Base-by-base conservation (phyloP, 1,140 invertebrate genomes). In the Pseudoatta argentina region DNA sequence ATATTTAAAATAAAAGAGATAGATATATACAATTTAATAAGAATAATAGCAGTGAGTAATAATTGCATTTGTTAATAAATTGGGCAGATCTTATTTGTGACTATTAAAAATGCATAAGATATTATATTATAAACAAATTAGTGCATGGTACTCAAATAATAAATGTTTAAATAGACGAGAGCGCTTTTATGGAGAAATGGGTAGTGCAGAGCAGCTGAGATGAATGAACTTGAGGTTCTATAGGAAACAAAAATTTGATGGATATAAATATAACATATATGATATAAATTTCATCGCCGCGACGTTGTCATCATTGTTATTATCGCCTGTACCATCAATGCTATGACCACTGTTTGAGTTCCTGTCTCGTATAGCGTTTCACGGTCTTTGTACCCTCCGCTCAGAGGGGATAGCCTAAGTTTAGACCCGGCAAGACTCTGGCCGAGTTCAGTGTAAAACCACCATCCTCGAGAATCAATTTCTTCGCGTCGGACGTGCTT, bases 371-470 rank as follows among this genome's bases (percentile, higher is more conserved):
- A 21, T 39, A 27, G 16, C 30, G 16, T 14, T 27, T 16, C 57
- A 63, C 16, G 16, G 55, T 21, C 34, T 85, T 79, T 12, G 64
- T 87, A 76, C 85, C 76, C 83, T 86, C 88, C 82, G 61, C 27
- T 76, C 48, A 71, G 79, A 72, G 61, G 88, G 81, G 81, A 64
- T 86, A 79, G 53, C 85, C 89, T 91, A 91, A 91, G 88, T 85
- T 79, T 91, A 91, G 89, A 78, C 18, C 61, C 66, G 61, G 76
- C 61, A 24, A 90, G 66, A 79, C 81, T 90, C 77, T 63, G 30
- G 55, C 44, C 44, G 87, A 71, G 64, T 86, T 88, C 89, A 91
- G 87, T 91, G 57, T 53, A 21, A 86, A 90, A 91, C 55, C 89
- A 88, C 57, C 86, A 79, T 91, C 63, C 89, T 90, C 77, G 63